A percentile compares a stretch with the other conserved stretches of the same genome.
These are phyloP conservation scores for Tachina grossa DNA, from an alignment of 2,888 invertebrate species.

Conservation along the genomic window DNA sequence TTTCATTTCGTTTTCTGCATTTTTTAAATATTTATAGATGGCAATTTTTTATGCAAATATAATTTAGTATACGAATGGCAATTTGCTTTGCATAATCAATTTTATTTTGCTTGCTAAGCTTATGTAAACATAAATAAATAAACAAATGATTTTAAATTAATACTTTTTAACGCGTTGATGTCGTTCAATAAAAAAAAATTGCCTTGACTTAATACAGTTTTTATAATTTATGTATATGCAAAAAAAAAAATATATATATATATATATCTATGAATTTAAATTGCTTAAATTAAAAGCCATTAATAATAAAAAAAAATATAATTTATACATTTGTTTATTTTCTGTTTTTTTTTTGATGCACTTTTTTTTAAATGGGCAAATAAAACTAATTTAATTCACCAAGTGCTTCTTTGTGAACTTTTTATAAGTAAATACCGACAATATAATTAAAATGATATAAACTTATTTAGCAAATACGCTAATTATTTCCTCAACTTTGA, in stretches of 20 bases:
- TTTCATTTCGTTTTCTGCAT: background rate
- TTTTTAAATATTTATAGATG: slow-evolving; percentile 23
- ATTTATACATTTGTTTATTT: slow-evolving; percentile 11
- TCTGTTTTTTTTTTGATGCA: background rate
- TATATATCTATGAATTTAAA: background rate
- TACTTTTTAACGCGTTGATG: slow-evolving; percentile 15
- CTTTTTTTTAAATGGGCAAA: background rate
- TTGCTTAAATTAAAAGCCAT: slow-evolving; percentile 28
- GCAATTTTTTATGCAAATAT: slow-evolving; percentile 7
- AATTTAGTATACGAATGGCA: background rate
- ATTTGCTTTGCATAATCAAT: background rate
- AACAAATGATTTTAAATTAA: slow-evolving; percentile 40
- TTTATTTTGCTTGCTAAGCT: slow-evolving; percentile 26
- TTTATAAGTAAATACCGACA: background rate
- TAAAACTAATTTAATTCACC: background rate
- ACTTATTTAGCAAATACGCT: background rate
- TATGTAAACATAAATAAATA: slow-evolving; percentile 44
- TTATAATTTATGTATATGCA: slow-evolving; percentile 21
- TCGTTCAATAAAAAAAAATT: slow-evolving; percentile 12
- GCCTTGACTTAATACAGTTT: background rate
- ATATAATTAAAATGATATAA: background rate
- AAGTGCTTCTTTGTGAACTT: background rate
- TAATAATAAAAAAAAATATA: slow-evolving; percentile 29
- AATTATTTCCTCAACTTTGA: background rate
- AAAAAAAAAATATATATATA: too few relatives aligned